Evolutionary conservation across 2,113 vertebrate genomes (phyloP), one percentile per base, ranked within the genome.

Genomic region (Zonotrichia leucophrys): DNA sequence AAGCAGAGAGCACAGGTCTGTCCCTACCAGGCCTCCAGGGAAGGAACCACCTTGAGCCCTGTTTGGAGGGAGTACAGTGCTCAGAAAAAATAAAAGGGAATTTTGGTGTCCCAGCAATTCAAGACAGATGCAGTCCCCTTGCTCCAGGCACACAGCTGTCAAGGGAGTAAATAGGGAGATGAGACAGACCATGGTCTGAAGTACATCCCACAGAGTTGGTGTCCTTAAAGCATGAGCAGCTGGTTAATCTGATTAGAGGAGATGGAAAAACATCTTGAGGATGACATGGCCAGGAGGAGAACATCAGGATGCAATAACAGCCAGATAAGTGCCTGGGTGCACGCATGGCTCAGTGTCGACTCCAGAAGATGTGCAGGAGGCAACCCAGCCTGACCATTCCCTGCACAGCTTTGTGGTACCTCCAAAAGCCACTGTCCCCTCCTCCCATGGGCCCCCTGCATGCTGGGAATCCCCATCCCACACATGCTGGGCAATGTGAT

Each of bases 241-340:
- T 95, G 92, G 64, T 82, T 94, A 97, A 96, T 93, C 92, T 58
- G 83, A 92, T 94, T 95, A 92, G 64, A 87, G 60, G 69, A 81
- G 60, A 69, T 90, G 83, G 92, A 91, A 93, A 92, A 94, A 84
- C 76, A 89, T 90, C 90, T 58, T 83, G 85, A 87, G 73, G 56
- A 46, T 75, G 88, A 41, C 76, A 62, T 3, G 12, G 66, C 16
- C 5, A 0, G n/a, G 33, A 58, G 41, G 27, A 55, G 77, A 86
- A 88, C 56, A 90, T 92, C 88, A 84, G 41, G 2, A 4, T 44
- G n/a, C 44, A 42, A 56, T 49, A 87, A 85, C 81, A 89, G 88
- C 56, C 69, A 72, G 64, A 49, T 69, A 78, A 81, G 31, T 33
- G 31, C 52, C n/a, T 2, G 3, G 9, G 14, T 14, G 3, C 63